Evolutionary conservation across 2,888 invertebrate genomes (phyloP).

Genomic region (Synanthedon andrenaeformis): DNA sequence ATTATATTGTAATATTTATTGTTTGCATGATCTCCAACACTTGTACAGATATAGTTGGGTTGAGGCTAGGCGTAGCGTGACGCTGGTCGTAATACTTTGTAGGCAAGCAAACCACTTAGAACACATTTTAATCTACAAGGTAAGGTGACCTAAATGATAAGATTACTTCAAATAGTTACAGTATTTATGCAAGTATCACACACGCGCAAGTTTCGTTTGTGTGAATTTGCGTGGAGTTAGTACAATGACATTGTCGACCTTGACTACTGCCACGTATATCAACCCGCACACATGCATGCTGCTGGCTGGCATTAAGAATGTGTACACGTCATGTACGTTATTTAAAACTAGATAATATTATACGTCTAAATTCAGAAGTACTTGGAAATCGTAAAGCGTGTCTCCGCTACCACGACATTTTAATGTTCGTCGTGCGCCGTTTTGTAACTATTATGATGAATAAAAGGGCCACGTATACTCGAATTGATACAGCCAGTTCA

Average conservation of each 20-base stretch:
- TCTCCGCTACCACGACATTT: slow-evolving; percentile 6
- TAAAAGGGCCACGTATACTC: neutral
- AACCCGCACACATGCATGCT: slow-evolving; percentile 20
- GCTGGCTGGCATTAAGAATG: slow-evolving; percentile 31
- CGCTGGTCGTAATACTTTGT: neutral
- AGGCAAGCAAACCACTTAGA: neutral
- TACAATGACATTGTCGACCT: slow-evolving; percentile 70
- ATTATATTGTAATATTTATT: slow-evolving; percentile 3
- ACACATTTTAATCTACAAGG: slow-evolving; percentile 46
- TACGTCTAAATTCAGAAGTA: slow-evolving; percentile 27
- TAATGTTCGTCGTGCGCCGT: neutral
- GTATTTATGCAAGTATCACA: slow-evolving; percentile 8
- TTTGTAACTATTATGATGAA: neutral
- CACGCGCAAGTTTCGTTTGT: slow-evolving; percentile 23
- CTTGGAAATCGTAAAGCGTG: slow-evolving; percentile 4
- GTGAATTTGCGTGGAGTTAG: slow-evolving; percentile 49
- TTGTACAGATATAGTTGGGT: too few species aligned
- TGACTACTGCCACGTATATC: slow-evolving; percentile 61
- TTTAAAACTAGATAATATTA: slow-evolving; percentile 39
- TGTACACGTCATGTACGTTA: slow-evolving; percentile 37
- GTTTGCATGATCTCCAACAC: neutral
- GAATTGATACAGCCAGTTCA: slow-evolving; percentile 39
- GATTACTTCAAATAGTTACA: slow-evolving; percentile 53
- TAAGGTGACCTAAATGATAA: slow-evolving; percentile 71
- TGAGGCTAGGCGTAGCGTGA: too few species aligned